Base-by-base conservation (phyloP, 2,113 vertebrate genomes). In the Elaphurus davidianus region DNA sequence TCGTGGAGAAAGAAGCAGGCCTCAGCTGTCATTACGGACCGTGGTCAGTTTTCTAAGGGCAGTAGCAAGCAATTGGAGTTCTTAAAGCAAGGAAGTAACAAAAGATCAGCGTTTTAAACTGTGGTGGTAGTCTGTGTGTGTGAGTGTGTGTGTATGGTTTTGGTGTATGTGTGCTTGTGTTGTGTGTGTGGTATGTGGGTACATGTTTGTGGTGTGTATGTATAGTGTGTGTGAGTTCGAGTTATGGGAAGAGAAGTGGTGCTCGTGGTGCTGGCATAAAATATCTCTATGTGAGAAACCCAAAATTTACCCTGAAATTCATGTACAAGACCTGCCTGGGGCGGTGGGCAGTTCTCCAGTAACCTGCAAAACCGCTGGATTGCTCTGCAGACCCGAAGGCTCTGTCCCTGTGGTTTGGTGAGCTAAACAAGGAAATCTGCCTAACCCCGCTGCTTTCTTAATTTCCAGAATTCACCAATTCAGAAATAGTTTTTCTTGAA, bases 401-500 rank as follows among this genome's bases (percentile, higher is more conserved):
- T 30, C 86, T 16, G 5, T 33, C n/a, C 62, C 10, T 7, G 2
- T 4, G 76, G 64, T 59, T 83, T 4, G 19, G 12, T 30, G 3
- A 62, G 47, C 52, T 27, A 2, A 28, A 17, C 7, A n/a, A 87
- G 84, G 67, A 45, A 21, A 30, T 16, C 76, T 30, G 2, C 16
- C 11, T 92, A 28, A 95, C 54, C 23, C 79, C 12, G 0, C 23
- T 4, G 21, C 43, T 83, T 55, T 92, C 60, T 86, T 55, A 12
- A 62, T 87, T 94, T 98, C 30, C 95, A 98, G 97, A 87, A 64
- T 52, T 71, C 55, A 47, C 93, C 59, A 7, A 64, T 79, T 76
- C 43, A 30, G 67, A 95, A 87, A 55, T 33, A 45, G 33, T 81
- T 95, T 15, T 16, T 74, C 50, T 57, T 25, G 52, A 95, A 91